A percentile compares a stretch with the other conserved stretches of the same genome.
Conservation (phyloP, 2,113 vertebrate species). For the Crotalus tigris region DNA sequence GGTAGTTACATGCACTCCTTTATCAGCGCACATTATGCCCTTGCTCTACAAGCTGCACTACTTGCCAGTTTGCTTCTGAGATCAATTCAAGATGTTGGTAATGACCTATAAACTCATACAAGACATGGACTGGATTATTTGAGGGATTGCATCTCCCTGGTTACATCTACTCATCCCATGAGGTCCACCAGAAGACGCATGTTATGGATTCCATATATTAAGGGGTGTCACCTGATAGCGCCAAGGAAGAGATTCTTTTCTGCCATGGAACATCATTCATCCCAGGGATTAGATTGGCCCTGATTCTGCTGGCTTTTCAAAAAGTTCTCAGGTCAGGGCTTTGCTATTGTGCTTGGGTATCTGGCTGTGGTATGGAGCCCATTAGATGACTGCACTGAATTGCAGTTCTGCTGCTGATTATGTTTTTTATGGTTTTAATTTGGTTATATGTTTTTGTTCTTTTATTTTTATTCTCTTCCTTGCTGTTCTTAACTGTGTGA, state of each 20-base stretch:
- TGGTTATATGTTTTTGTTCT: background rate
- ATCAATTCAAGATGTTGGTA: background rate
- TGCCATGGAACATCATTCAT: background rate
- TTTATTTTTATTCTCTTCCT: background rate
- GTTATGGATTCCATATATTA: background rate
- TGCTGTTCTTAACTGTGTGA: background rate
- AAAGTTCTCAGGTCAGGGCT: background rate
- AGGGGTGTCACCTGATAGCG: background rate
- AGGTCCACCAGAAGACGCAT: background rate
- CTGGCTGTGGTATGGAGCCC: background rate
- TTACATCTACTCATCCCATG: background rate
- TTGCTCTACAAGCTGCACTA: background rate
- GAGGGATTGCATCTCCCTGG: background rate
- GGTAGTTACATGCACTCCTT: background rate
- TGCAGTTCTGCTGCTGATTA: background rate
- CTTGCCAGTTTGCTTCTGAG: background rate
- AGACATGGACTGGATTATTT: background rate
- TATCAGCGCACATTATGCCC: background rate
- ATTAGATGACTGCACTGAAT: too few relatives aligned
- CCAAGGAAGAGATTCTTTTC: background rate
- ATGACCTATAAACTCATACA: background rate
- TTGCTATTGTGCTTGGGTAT: background rate
- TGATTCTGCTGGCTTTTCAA: background rate
- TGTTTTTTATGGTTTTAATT: background rate
- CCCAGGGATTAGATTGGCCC: background rate